These are phyloP conservation scores for Drosophila paracracens DNA, from an alignment of 2,888 invertebrate genomes.

Conservation along the genomic window DNA sequence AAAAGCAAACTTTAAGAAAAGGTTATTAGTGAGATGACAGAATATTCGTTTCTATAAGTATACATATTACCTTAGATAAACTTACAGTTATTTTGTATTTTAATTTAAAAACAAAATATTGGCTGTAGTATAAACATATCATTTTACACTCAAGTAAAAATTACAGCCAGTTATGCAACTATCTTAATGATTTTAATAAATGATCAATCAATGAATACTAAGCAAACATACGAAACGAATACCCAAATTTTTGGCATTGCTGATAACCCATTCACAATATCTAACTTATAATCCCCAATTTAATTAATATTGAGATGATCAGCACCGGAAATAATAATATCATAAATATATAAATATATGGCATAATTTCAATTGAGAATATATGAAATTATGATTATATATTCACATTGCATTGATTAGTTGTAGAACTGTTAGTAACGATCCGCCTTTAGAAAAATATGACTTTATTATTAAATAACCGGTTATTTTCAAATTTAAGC, in stretches of 20 bases:
- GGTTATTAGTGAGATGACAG: neutral
- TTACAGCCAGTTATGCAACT: constrained; percentile 21
- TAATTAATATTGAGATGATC: constrained; percentile 30
- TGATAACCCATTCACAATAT: neutral
- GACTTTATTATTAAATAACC: neutral
- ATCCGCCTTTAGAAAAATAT: neutral
- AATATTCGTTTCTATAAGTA: neutral
- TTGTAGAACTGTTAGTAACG: neutral
- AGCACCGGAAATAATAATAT: constrained; percentile 25
- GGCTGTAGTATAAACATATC: neutral
- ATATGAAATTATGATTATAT: neutral
- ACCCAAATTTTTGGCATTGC: neutral
- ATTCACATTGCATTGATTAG: constrained; percentile 1
- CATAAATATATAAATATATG: neutral
- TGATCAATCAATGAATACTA: constrained; percentile 66
- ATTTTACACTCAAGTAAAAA: neutral
- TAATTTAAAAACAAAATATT: neutral
- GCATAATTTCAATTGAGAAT: neutral
- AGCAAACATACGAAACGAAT: constrained; percentile 41
- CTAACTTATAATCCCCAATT: constrained; percentile 2
- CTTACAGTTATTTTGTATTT: neutral
- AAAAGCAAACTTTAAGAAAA: neutral
- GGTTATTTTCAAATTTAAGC: neutral
- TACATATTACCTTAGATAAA: neutral
- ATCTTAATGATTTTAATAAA: constrained; percentile 51